Evolutionary conservation across 2,888 invertebrate species (phyloP).

Genomic region (Campopleginae sp.): DNA sequence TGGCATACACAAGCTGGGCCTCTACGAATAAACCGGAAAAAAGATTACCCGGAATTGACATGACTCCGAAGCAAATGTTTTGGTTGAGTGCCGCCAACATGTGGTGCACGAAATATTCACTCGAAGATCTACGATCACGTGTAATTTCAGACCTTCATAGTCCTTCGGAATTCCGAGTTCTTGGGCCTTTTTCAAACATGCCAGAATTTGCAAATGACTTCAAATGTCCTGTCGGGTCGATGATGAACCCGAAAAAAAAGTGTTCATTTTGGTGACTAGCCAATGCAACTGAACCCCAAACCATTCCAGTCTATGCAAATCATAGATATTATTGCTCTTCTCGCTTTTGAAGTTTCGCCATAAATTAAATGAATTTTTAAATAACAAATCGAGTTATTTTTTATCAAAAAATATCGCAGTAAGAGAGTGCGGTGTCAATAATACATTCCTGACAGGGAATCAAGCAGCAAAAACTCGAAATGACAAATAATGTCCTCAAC

Average conservation of each 20-base stretch:
- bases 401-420: no score
- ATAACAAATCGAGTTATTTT: no score
- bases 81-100: conserved; percentile 87
- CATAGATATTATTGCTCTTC: no score
- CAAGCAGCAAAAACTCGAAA: no score
- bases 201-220: conserved; percentile 87
- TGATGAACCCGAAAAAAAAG: conserved; percentile 88
- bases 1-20: conserved; percentile 89
- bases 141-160: conserved; percentile 89
- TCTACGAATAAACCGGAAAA: conserved; percentile 88
- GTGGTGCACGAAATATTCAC: conserved; percentile 87
- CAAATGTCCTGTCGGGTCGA: conserved; percentile 86
- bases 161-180: conserved; percentile 87
- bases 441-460: no score
- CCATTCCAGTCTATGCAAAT: no score
- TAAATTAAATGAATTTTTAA: no score
- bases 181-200: conserved; percentile 88
- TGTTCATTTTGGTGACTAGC: conserved; percentile 87
- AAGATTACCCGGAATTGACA: conserved; percentile 90
- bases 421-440: no score
- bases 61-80: conserved; percentile 88
- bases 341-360: no score
- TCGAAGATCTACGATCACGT: conserved; percentile 84
- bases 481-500: no score
- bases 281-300: neutral